Base-by-base conservation (phyloP, 64 coral and sea anemone genomes). In the Anthopleura sola region DNA sequence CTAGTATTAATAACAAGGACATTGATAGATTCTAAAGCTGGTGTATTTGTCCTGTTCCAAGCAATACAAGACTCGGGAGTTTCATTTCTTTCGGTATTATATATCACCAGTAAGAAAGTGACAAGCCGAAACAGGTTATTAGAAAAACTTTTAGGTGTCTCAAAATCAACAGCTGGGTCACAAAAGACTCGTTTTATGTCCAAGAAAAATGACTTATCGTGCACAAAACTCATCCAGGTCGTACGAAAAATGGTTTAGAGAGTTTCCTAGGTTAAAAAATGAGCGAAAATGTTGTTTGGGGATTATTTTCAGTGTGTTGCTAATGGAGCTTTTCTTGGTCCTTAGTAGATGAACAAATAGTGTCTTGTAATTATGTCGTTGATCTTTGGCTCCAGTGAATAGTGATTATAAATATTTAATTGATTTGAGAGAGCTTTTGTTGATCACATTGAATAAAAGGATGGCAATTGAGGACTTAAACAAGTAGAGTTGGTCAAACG, bases 371-470 rank as follows among this genome's bases (percentile, higher is more conserved):
- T 79, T 48, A 79, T 29, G 6, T 77, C 75, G 38, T 44, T 48
- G 76, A 44, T 44, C 15, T 23, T 48, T 44, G 16, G 76, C 37
- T 79, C 66, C n/a, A 71, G 66, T 71, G 76, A 79, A 48, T 79
- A 79, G 36, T 47, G 20, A 31, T 79, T 24, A 79, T 79, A 79
- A 79, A 79, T 79, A 79, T 79, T 79, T 79, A 79, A 79, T 79
- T 37, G 0, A 79, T 40, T 79, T 79, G 76, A 79, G 39, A 79
- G 60, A 24, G 58, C 66, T 78, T 90, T 90, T 68, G 69, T 90
- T 90, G 8, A 55, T 60, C 21, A 34, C 81, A 26, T 19, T 17
- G 47, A 26, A 90, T 90, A 90, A 90, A 90, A 90, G 88, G 60
- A n/a, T 77, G 34, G 50, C 76, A n/a, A 79, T 79, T 79, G 23